Conservation (phyloP, 2,888 invertebrate species). For the Eutolmus rufibarbis region DNA sequence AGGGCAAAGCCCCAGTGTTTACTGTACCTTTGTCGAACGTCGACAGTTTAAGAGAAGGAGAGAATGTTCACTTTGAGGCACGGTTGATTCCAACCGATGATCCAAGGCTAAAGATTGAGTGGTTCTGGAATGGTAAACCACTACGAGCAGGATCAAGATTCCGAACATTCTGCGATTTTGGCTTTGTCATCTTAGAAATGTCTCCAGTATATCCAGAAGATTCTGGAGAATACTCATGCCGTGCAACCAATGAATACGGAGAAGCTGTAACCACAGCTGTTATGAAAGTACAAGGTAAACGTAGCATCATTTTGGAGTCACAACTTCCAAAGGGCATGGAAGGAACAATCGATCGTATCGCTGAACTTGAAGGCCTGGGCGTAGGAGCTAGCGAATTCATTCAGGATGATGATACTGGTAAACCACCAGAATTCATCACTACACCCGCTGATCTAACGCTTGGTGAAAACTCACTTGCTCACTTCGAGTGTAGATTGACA, state of each 20-base stretch:
- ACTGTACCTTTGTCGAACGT: constrained; percentile 88
- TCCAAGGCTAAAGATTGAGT: constrained; percentile 89
- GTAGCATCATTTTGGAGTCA: constrained; percentile 89
- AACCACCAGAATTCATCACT: constrained; percentile 89
- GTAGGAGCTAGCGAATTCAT: constrained; percentile 71
- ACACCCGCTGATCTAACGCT: constrained; percentile 84
- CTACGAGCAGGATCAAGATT: constrained; percentile 88
- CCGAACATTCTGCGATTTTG: constrained; percentile 97
- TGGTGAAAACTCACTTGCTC: constrained; percentile 86
- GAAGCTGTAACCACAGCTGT: constrained; percentile 89
- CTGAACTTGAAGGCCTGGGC: constrained; percentile 87
- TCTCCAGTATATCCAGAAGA: constrained; percentile 97
- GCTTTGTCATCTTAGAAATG: constrained; percentile 96
- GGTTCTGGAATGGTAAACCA: constrained; percentile 94
- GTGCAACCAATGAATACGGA: constrained; percentile 87
- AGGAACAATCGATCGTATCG: constrained; percentile 91
- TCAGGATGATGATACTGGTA: constrained; percentile 83
- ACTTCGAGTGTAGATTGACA: constrained; percentile 88
- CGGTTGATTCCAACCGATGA: constrained; percentile 89
- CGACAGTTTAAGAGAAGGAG: constrained; percentile 87
- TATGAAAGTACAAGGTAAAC: constrained; percentile 90
- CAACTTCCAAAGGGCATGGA: constrained; percentile 94
- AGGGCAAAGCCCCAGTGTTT: constrained; percentile 87
- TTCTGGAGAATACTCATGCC: constrained; percentile 89
- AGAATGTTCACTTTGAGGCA: constrained; percentile 91